Conservation (phyloP, 2,113 vertebrate genomes). For the Psephotus haematonotus region DNA sequence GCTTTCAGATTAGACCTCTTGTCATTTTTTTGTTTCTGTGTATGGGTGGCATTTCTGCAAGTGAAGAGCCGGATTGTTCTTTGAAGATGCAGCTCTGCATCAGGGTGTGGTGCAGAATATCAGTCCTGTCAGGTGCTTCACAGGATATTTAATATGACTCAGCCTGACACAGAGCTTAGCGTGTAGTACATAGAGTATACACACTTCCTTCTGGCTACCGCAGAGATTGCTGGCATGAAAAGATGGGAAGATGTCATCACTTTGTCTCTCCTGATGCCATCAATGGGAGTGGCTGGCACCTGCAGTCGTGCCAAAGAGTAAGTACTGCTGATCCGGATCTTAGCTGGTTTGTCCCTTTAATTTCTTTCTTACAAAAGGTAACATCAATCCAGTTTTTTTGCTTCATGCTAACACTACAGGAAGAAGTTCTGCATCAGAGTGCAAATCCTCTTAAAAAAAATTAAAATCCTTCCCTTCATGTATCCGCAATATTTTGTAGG, state of each 20-base stretch:
- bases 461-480: neutral
- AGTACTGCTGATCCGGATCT: neutral
- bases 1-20: neutral
- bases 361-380: neutral
- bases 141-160: neutral
- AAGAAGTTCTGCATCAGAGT: neutral
- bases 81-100: neutral
- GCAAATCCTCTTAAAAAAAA: neutral
- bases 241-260: neutral
- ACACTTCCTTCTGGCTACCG: neutral
- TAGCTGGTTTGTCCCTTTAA: neutral
- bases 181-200: neutral
- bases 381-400: neutral
- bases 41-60: slow-evolving; percentile 17
- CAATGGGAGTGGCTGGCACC: neutral
- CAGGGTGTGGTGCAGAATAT: neutral
- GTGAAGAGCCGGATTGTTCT: neutral
- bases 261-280: neutral
- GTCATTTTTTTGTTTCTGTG: neutral
- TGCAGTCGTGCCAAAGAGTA: neutral
- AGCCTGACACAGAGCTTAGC: neutral
- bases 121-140: neutral
- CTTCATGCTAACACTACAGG: neutral
- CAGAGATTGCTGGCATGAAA: neutral
- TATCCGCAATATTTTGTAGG: neutral